phyloP scores from a whole-genome alignment of 2,797 vertebrate species.

The Petrocephalus sullivani region DNA sequence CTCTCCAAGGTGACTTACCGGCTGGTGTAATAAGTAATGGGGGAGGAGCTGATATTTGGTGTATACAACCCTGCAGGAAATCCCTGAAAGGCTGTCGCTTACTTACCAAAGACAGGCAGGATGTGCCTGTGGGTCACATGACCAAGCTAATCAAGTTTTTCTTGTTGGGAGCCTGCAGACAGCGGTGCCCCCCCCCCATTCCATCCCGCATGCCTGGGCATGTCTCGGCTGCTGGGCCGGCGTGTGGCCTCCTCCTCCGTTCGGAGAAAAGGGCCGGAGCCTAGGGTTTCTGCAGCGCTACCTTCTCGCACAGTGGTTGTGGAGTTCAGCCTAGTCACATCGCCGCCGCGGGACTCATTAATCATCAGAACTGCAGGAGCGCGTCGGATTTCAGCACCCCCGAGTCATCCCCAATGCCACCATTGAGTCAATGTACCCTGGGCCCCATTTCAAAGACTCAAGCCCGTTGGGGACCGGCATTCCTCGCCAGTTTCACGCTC shows the following conservation, averaged over 20 bases:
- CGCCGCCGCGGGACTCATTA: background rate
- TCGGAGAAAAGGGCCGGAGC: background rate
- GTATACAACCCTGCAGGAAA: background rate
- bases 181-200: background rate
- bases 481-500: background rate
- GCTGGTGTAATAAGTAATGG: background rate
- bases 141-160: background rate
- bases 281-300: too few species aligned
- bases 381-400: background rate
- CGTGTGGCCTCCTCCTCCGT: background rate
- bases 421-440: background rate
- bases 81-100: background rate
- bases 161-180: background rate
- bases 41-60: background rate
- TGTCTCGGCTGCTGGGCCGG: background rate
- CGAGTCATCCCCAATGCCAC: background rate
- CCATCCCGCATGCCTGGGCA: background rate
- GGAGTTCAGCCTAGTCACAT: background rate
- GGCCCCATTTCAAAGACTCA: background rate
- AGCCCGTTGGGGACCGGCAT: background rate
- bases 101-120: background rate
- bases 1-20: background rate
- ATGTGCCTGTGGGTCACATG: background rate
- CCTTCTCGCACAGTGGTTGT: background rate
- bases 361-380: background rate